Conservation (phyloP, 2,113 vertebrate genomes). For the Garra rufa region DNA sequence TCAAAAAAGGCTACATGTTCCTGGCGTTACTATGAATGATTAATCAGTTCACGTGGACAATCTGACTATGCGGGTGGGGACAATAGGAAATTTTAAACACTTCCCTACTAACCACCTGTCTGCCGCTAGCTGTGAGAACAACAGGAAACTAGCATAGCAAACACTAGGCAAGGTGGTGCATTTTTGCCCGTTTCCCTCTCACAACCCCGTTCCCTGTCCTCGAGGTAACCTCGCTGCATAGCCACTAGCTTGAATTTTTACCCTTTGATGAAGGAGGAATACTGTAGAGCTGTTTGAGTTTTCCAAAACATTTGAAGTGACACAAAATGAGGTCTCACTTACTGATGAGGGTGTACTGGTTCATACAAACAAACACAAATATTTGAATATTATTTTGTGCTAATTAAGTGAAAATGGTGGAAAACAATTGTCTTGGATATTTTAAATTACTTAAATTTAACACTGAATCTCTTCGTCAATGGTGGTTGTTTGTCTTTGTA, state of each 20-base stretch:
- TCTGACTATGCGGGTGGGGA: not conserved
- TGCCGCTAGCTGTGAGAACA: not conserved
- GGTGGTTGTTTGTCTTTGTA: not conserved
- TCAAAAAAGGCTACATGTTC: not conserved
- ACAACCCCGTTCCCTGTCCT: not conserved
- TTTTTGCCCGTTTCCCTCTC: not conserved
- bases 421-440: not conserved
- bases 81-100: not conserved
- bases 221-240: not conserved
- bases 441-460: not conserved
- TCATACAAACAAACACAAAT: not conserved
- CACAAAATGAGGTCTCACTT: not conserved
- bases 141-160: not conserved
- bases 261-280: slow-evolving; percentile 7
- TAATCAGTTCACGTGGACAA: not conserved
- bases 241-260: not conserved
- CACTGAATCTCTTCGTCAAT: not conserved
- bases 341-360: not conserved
- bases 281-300: not conserved
- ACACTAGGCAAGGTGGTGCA: not conserved
- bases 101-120: not conserved
- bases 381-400: not conserved
- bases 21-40: not conserved
- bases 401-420: not conserved
- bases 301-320: not conserved